These are phyloP conservation scores for Arenicola marina DNA, from an alignment of 2,888 invertebrate genomes.

Conservation along the genomic window DNA sequence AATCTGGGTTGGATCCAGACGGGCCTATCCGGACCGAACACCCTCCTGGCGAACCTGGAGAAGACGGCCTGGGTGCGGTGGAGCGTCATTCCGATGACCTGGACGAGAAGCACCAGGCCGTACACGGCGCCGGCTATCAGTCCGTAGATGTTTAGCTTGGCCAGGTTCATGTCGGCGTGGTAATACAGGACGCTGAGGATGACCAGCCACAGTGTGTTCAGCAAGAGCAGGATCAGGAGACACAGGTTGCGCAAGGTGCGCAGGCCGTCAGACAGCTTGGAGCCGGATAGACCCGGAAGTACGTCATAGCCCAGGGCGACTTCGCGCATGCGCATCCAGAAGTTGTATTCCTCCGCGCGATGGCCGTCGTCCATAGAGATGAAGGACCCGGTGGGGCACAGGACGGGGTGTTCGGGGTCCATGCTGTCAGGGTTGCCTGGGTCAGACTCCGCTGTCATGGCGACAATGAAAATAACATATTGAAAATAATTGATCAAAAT, in stretches of 20 bases:
- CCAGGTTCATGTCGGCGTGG: conserved; percentile 32
- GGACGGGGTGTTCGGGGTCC: neutral
- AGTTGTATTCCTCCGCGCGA: conserved; percentile 30
- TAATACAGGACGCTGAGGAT: conserved; percentile 35
- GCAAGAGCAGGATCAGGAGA: conserved; percentile 25
- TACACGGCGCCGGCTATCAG: conserved; percentile 34
- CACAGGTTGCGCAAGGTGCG: conserved; percentile 30
- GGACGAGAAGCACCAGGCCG: conserved; percentile 37
- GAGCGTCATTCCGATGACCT: conserved; percentile 38
- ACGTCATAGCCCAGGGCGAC: conserved; percentile 31
- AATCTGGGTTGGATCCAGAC: conserved; percentile 18
- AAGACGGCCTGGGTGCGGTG: conserved; percentile 34
- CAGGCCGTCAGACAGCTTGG: conserved; percentile 30
- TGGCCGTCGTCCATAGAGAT: conserved; percentile 23
- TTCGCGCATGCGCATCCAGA: conserved; percentile 35
- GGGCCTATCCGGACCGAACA: conserved; percentile 33
- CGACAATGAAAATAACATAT: too few species aligned
- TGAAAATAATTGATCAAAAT: too few species aligned
- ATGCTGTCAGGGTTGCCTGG: too few species aligned
- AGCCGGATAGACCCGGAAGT: conserved; percentile 26
- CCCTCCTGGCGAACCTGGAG: conserved; percentile 24
- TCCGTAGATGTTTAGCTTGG: conserved; percentile 38
- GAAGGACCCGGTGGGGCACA: neutral
- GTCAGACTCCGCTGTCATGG: too few species aligned
- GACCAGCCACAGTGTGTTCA: conserved; percentile 34